Percentiles rank a stretch among this genome's conserved stretches.
phyloP scores from a whole-genome alignment of 2,888 invertebrate genomes.

The Spodoptera picta region DNA sequence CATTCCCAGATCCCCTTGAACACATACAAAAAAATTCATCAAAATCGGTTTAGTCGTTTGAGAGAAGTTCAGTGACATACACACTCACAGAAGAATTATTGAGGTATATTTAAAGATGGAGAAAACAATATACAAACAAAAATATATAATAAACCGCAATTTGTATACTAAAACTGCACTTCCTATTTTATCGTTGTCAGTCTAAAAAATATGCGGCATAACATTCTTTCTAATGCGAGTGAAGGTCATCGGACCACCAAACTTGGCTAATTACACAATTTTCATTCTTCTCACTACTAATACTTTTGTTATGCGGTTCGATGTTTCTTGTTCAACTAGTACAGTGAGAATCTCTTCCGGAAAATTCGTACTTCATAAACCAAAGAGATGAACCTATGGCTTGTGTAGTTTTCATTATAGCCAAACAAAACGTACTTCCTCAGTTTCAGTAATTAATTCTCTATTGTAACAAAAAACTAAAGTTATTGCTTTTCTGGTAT shows the following conservation, averaged over 20 bases:
- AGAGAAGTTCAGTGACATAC: no score
- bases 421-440: slow-evolving; percentile 39
- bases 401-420: slow-evolving; percentile 36
- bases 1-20: no score
- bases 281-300: background rate
- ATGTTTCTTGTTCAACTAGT: background rate
- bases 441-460: slow-evolving; percentile 20
- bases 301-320: background rate
- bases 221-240: no score
- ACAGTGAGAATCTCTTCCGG: slow-evolving; percentile 26
- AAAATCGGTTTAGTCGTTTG: no score
- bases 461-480: slow-evolving; percentile 8
- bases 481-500: background rate
- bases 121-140: no score
- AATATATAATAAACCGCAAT: no score
- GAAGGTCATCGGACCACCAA: background rate
- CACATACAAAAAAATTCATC: no score
- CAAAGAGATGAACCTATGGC: slow-evolving; percentile 14
- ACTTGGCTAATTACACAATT: background rate
- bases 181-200: no score
- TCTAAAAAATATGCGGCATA: background rate
- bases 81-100: no score
- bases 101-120: no score
- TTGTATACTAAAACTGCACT: no score
- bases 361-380: slow-evolving; percentile 25